These are phyloP conservation scores for Flexamia atlantica DNA, from an alignment of 2,888 invertebrate species.

Conservation along the genomic window DNA sequence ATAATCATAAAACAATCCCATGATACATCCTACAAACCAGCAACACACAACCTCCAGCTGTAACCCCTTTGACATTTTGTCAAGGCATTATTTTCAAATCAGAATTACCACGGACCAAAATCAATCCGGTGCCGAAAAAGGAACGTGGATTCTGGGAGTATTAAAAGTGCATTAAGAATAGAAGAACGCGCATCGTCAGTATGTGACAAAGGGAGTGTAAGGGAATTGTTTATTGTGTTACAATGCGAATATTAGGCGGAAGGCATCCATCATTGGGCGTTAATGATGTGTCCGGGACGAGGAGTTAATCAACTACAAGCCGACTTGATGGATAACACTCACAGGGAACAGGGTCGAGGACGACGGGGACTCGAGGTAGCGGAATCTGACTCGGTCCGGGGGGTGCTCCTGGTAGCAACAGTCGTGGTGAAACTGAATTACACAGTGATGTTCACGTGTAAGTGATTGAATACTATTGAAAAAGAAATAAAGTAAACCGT, in stretches of 20 bases:
- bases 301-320: conserved; percentile 60
- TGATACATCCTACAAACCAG: no score
- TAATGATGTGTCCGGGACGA: conserved; percentile 61
- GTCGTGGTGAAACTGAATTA: no score
- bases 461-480: no score
- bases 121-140: conserved; percentile 52
- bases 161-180: conserved; percentile 62
- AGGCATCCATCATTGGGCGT: conserved; percentile 59
- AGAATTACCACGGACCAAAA: conserved; percentile 52
- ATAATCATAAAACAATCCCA: no score
- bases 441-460: no score
- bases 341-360: conserved; percentile 52
- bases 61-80: conserved; percentile 36
- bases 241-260: conserved; percentile 63
- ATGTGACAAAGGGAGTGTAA: conserved; percentile 58
- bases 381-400: no score
- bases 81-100: conserved; percentile 52
- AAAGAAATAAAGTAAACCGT: no score
- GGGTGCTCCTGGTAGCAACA: no score
- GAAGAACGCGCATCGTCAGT: conserved; percentile 59
- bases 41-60: no score
- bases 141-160: conserved; percentile 50
- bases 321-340: conserved; percentile 45
- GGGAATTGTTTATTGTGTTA: conserved; percentile 62
- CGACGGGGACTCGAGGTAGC: background rate